Evolutionary conservation across 2,113 vertebrate genomes (phyloP).

Genomic region (Brachyistius frenatus): DNA sequence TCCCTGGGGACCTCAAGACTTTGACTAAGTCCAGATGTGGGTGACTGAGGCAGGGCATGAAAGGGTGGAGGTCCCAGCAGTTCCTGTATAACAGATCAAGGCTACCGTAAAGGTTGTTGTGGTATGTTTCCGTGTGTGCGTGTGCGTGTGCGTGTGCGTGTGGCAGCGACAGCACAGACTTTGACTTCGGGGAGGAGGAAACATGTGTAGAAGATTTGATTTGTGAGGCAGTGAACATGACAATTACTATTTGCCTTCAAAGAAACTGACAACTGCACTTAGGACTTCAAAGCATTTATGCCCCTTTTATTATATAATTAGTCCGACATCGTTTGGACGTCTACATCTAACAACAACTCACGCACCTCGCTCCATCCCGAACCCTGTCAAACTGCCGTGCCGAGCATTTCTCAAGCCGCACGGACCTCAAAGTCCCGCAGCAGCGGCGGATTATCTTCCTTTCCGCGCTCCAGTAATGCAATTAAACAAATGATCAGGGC

Average conservation of each 20-base stretch:
- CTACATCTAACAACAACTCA: slow-evolving; percentile 64
- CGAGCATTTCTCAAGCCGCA: neutral
- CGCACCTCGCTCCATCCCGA: slow-evolving; percentile 49
- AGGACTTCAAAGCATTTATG: slow-evolving; percentile 82
- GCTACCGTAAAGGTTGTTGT: slow-evolving; percentile 57
- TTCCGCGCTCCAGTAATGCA: neutral
- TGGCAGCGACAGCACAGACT: slow-evolving; percentile 31
- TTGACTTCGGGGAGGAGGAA: slow-evolving; percentile 62
- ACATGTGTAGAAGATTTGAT: slow-evolving; percentile 82
- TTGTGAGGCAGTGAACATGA: slow-evolving; percentile 83
- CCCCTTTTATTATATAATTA: slow-evolving; percentile 83
- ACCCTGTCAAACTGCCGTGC: slow-evolving; percentile 18
- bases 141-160: slow-evolving; percentile 9
- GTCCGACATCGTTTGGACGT: slow-evolving; percentile 61
- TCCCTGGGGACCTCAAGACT: slow-evolving; percentile 43
- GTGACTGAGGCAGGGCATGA: slow-evolving; percentile 57
- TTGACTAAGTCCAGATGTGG: slow-evolving; percentile 72
- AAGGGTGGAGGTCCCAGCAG: slow-evolving; percentile 47
- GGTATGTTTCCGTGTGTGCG: slow-evolving; percentile 34
- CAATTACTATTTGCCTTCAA: slow-evolving; percentile 83
- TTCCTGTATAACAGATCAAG: slow-evolving; percentile 68
- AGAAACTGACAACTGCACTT: slow-evolving; percentile 82
- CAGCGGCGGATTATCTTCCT: neutral
- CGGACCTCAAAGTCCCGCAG: neutral
- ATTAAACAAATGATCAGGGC: neutral